Base-by-base conservation (phyloP, 2,113 vertebrate genomes). In the Shinisaurus crocodilurus region DNA sequence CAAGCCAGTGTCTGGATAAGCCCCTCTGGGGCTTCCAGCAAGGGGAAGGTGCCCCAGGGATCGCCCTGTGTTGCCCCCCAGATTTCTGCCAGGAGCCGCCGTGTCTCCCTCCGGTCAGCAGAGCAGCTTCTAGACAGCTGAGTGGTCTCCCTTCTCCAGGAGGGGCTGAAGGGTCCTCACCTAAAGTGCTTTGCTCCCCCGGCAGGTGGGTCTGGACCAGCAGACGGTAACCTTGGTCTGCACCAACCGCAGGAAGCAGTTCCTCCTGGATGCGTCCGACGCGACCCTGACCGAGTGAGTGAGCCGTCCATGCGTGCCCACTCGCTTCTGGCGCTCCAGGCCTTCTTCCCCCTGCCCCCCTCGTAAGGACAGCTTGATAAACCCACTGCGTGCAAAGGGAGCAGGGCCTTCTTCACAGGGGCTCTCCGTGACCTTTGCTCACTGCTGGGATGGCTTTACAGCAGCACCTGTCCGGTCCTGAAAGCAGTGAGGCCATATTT, bases 191-290 rank as follows among this genome's bases (percentile, higher is more conserved):
- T 1, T 91, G 82, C 93, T 92, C 83, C 87, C 91, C 67, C 32
- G 87, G n/a, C 91, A 99, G 99, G 99, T 99, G 4, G 99, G 99
- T 85, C 96, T 99, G 13, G 98, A 99, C 87, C 98, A 99, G 94
- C 99, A 99, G 97, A 98, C 98, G 0, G 97, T 99, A 91, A 98
- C 95, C 0, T 93, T 99, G 92, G 99, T 99, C 87, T 99, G 99
- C 95, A 98, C 98, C 90, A 99, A 99, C 92, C 98, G 99, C 94
- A 97, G 99, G 95, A 98, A 99, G 90, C 99, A 99, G 94, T 99
- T 99, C 96, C 97, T 99, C 88, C 96, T 99, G 60, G 99, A 99
- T 96, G 98, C 99, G 0, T 98, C 98, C 0, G 99, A 99, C 5
- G 57, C 96, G 83, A 98, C 98, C 23, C 97, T 99, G 90, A 99